These are phyloP conservation scores for Macrotus californicus DNA, from an alignment of 2,113 vertebrate genomes.

Conservation along the genomic window DNA sequence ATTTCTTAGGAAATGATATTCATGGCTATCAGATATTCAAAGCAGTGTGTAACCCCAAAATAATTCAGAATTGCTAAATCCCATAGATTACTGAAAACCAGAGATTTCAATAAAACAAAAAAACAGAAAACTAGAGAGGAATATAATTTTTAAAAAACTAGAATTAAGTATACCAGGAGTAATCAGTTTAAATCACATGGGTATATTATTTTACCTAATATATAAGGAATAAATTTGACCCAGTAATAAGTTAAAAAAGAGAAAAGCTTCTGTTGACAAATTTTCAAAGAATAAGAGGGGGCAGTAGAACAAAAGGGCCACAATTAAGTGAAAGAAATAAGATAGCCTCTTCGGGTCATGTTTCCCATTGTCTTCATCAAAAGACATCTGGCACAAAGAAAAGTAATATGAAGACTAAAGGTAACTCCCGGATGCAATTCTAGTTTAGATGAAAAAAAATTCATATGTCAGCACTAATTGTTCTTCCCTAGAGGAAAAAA, in stretches of 20 bases:
- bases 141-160: neutral
- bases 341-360: neutral
- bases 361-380: constrained; percentile 50
- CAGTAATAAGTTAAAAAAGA: constrained; percentile 10
- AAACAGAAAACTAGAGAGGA: neutral
- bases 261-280: constrained; percentile 7
- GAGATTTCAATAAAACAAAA: neutral
- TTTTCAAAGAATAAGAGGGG: constrained; percentile 24
- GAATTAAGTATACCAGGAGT: neutral
- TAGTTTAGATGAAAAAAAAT: neutral
- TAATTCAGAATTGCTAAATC: constrained; percentile 6
- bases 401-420: constrained; percentile 30
- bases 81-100: constrained; percentile 13
- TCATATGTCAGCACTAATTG: constrained; percentile 11
- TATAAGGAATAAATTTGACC: constrained; percentile 27
- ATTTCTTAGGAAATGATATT: neutral
- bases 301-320: constrained; percentile 39
- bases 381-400: constrained; percentile 55
- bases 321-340: constrained; percentile 33
- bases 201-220: neutral
- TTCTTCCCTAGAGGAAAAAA: constrained; percentile 10
- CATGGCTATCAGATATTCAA: neutral
- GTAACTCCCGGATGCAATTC: neutral
- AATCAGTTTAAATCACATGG: neutral
- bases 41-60: neutral